Percentiles rank a stretch among this genome's conserved stretches.
phyloP scores from a whole-genome alignment of 2,797 vertebrate species.

The Basileuterus tristriatus region DNA sequence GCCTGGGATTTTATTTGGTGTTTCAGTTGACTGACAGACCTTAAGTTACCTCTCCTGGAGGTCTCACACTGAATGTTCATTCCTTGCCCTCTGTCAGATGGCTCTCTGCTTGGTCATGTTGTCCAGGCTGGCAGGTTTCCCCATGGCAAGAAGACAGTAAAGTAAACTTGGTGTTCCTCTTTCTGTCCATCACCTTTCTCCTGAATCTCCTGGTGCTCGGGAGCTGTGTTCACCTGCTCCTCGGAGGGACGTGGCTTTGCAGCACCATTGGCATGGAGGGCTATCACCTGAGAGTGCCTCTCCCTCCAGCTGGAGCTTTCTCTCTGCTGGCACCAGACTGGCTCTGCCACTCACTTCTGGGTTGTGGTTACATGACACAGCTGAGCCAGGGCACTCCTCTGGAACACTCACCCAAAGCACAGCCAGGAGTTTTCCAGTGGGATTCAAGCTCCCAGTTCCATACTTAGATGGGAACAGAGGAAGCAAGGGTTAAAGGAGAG shows the following conservation, averaged over 20 bases:
- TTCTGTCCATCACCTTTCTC: not conserved
- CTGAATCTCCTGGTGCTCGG: not conserved
- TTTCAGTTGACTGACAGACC: not conserved
- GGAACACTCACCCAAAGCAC: not conserved
- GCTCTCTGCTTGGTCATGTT: not conserved
- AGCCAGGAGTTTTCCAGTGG: not conserved
- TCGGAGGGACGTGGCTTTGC: not conserved
- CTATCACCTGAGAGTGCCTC: accelerated
- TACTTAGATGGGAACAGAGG: not conserved
- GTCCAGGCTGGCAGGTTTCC: not conserved
- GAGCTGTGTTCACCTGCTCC: not conserved
- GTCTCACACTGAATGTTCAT: not conserved
- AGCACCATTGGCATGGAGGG: accelerated
- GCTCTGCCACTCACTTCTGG: not conserved
- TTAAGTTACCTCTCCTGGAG: not conserved
- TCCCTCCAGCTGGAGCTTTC: not conserved
- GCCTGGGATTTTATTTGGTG: not conserved
- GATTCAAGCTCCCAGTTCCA: not conserved
- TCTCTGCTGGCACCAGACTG: not conserved
- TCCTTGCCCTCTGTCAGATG: not conserved
- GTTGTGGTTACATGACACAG: not conserved
- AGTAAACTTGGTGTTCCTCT: not conserved
- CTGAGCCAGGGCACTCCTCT: not conserved
- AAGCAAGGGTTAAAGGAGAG: not conserved
- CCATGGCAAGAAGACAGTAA: not conserved